A percentile compares a stretch with the other conserved stretches of the same genome.
These are phyloP conservation scores for Crax fasciolata DNA, from an alignment of 2,797 vertebrate species.

Conservation along the genomic window DNA sequence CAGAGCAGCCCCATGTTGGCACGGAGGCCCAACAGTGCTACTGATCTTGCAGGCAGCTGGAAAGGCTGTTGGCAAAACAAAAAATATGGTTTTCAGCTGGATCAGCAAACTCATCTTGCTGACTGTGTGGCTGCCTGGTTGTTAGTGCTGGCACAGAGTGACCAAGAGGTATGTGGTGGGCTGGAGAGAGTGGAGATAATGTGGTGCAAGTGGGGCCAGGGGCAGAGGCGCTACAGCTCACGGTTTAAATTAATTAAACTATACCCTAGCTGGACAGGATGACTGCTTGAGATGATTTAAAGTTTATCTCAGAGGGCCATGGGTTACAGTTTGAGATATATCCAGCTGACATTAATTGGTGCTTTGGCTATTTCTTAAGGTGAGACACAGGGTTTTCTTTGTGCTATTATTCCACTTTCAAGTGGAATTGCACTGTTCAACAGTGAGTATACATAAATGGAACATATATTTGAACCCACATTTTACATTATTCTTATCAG, in stretches of 20 bases:
- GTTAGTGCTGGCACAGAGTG: not conserved
- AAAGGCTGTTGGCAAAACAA: not conserved
- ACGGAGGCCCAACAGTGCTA: fast-evolving
- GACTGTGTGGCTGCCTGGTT: not conserved
- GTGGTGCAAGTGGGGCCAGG: not conserved
- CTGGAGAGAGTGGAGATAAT: no score
- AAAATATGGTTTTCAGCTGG: not conserved
- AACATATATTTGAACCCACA: not conserved
- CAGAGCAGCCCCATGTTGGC: not conserved
- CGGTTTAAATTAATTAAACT: not conserved
- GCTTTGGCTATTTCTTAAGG: not conserved
- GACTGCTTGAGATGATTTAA: not conserved
- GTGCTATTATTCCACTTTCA: not conserved
- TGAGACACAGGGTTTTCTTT: not conserved
- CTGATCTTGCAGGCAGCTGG: not conserved
- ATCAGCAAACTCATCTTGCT: not conserved
- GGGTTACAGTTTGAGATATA: not conserved
- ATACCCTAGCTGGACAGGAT: not conserved
- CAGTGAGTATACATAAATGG: not conserved
- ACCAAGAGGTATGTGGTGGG: fast-evolving
- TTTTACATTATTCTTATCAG: not conserved
- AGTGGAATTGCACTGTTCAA: not conserved
- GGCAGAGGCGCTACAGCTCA: not conserved
- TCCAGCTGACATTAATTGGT: not conserved
- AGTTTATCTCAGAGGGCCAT: not conserved